phyloP scores from a whole-genome alignment of 2,113 vertebrate genomes.

The Castor canadensis region DNA sequence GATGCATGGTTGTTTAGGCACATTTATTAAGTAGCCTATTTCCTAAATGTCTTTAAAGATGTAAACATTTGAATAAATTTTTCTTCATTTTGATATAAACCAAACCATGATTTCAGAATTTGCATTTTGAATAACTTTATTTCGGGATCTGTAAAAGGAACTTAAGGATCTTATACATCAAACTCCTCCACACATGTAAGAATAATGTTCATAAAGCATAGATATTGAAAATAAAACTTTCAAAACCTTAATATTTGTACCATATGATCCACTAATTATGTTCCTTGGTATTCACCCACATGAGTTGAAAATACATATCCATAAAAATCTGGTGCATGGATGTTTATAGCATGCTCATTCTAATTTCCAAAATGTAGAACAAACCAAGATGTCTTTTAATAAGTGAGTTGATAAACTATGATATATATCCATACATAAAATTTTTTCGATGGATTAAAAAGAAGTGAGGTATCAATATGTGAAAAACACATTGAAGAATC shows the following conservation, averaged over 20 bases:
- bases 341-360: neutral
- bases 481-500: neutral
- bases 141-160: constrained; percentile 53
- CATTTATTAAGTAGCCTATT: constrained; percentile 70
- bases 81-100: constrained; percentile 60
- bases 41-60: constrained; percentile 48
- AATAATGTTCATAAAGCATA: constrained; percentile 19
- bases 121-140: constrained; percentile 42
- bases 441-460: neutral
- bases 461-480: neutral
- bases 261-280: neutral
- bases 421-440: neutral
- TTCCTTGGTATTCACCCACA: neutral
- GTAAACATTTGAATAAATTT: constrained; percentile 62
- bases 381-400: neutral
- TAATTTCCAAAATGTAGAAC: neutral
- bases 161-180: neutral
- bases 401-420: neutral
- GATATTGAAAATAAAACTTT: neutral
- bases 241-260: too few species aligned
- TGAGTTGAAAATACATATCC: neutral
- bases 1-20: constrained; percentile 70
- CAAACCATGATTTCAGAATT: constrained; percentile 50
- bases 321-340: neutral
- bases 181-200: too few species aligned